Base-by-base conservation (phyloP, 2,888 invertebrate species). In the Cephus runcator region DNA sequence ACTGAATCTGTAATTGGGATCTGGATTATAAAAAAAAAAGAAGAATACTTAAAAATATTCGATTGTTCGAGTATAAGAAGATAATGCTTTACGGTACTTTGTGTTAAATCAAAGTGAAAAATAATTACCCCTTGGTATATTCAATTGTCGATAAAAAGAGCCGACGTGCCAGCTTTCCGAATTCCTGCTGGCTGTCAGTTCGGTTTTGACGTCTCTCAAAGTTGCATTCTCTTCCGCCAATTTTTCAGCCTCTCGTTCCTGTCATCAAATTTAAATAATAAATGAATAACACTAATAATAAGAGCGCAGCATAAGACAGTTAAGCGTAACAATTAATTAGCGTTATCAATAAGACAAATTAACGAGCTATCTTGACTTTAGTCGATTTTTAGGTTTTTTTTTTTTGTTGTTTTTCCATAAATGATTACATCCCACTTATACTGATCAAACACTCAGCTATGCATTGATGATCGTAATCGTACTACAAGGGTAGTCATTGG, bases 201-300 rank as follows among this genome's bases (percentile, higher is more conserved):
- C 89, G 34, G 90, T 86, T 79, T 90, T 90, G 1, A 89, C 85
- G 78, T 90, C 90, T 40, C 89, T 87, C 74, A 86, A 73, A 56
- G 87, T 83, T 15, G 88, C 87, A 9, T 85, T 84, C 77, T 90
- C 90, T 78, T 90, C 90, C 4, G 90, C 87, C 56, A 89, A 84
- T 82, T 90, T 90, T 79, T 90, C 90, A 12, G 90, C 89, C 79
- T 90, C 90, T 75, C 90, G 87, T 82, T 90, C 90, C 90, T 90
- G 77, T 9, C 4, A n/a, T 34, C 69, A 40, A 73, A 75, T 23
- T 40, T 12, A 11, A 33, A 23, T 30, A 33, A 68, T 3, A 56
- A 31, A 36, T 11, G 11, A 76, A 34, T 23, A 15, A 2, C 56
- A 23, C 2, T 23, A 56, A 56, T 9, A 23, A 56, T 15, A 56